A percentile compares a stretch with the other conserved stretches of the same genome.
phyloP scores from a whole-genome alignment of 2,797 vertebrate species.

The Melanotaenia pygmaea region DNA sequence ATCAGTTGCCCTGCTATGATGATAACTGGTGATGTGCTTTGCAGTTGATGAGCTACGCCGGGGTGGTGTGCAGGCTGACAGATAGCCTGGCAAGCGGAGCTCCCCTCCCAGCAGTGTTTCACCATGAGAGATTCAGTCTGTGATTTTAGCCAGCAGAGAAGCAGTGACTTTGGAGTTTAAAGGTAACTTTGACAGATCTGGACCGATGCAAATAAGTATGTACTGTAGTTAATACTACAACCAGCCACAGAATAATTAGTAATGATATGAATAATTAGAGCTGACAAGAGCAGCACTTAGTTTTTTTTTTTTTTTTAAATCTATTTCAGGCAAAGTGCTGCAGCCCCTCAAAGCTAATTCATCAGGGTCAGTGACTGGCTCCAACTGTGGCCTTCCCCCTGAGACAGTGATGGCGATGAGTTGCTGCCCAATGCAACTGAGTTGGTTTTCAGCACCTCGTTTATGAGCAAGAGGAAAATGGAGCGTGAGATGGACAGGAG shows the following conservation, averaged over 20 bases:
- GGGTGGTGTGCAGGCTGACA: conserved; percentile 1
- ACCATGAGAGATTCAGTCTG: conserved; percentile 3
- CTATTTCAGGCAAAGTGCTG: no score
- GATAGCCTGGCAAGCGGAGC: conserved; percentile 1
- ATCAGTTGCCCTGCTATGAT: neutral
- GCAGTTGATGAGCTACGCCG: conserved; percentile 7
- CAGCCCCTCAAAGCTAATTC: no score
- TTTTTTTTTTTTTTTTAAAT: no score
- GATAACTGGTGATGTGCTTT: conserved; percentile 18
- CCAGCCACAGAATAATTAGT: no score
- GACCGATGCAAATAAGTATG: no score
- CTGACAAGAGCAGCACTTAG: no score
- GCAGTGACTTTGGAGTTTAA: neutral
- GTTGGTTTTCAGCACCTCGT: neutral
- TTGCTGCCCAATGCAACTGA: neutral
- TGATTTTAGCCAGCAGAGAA: conserved; percentile 4
- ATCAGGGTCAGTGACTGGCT: no score
- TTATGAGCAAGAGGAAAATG: neutral
- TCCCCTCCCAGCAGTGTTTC: neutral
- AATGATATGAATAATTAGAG: no score
- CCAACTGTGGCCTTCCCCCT: no score
- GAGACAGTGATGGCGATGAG: neutral
- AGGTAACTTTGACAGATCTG: no score
- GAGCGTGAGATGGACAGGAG: neutral
- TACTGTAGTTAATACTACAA: no score